phyloP scores from a whole-genome alignment of 2,888 invertebrate genomes.

The Xestia ashworthii region DNA sequence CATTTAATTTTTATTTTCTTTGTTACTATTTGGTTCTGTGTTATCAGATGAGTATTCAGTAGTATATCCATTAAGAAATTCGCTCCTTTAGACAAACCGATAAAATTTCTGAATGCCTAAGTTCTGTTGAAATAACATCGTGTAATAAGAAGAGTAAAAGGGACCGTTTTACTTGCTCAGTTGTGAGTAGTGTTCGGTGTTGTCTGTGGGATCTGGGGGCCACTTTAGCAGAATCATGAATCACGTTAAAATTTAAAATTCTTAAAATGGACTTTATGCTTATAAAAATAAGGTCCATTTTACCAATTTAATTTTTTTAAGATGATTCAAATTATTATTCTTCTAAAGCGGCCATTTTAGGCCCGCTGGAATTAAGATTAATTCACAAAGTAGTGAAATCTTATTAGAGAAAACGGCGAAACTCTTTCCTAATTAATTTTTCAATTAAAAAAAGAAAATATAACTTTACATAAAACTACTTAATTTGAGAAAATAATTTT shows the following conservation, averaged over 20 bases:
- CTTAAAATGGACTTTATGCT: too few relatives aligned
- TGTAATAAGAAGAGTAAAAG: slow-evolving; percentile 2
- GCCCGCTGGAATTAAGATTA: slow-evolving; percentile 6
- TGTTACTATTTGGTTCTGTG: neutral
- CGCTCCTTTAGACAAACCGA: too few relatives aligned
- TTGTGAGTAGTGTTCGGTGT: neutral
- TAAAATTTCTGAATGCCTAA: neutral
- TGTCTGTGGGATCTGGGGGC: neutral
- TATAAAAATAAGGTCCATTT: too few relatives aligned
- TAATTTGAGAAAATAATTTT: neutral
- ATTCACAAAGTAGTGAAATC: neutral
- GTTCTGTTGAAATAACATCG: neutral
- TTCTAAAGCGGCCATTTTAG: too few relatives aligned
- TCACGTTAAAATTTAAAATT: too few relatives aligned
- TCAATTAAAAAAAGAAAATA: neutral
- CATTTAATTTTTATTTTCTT: neutral
- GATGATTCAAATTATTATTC: too few relatives aligned
- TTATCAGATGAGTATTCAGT: too few relatives aligned
- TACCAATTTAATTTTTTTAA: too few relatives aligned
- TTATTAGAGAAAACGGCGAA: neutral
- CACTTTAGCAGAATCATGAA: too few relatives aligned
- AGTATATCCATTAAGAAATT: too few relatives aligned
- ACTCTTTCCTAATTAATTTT: slow-evolving; percentile 9
- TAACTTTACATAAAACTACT: neutral
- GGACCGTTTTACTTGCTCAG: neutral